These are phyloP conservation scores for Nycticebus coucang DNA, from an alignment of 2,113 vertebrate species.

Conservation along the genomic window DNA sequence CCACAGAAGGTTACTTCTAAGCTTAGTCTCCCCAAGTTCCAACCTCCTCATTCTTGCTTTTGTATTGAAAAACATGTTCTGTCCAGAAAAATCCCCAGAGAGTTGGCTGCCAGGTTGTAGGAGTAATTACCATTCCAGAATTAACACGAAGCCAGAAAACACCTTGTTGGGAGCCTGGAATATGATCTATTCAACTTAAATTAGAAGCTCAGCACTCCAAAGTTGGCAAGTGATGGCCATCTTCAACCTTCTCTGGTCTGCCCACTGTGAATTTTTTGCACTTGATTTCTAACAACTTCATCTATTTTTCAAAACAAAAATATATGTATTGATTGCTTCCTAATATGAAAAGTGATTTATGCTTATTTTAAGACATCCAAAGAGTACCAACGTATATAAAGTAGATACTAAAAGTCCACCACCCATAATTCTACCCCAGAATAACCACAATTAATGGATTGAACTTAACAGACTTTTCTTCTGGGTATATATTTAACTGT, in stretches of 20 bases:
- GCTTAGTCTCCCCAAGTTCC: slow-evolving; percentile 77
- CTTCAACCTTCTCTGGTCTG: slow-evolving; percentile 13
- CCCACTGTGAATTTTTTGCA: slow-evolving; percentile 1
- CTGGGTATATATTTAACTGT: background rate
- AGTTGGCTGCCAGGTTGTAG: slow-evolving; percentile 46
- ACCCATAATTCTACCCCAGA: slow-evolving; percentile 32
- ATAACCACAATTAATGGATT: slow-evolving; percentile 52
- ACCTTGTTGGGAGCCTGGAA: background rate
- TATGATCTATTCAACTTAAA: slow-evolving; percentile 54
- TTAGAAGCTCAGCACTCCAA: slow-evolving; percentile 33
- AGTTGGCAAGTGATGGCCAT: background rate
- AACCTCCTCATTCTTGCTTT: slow-evolving; percentile 62
- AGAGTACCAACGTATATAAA: slow-evolving; percentile 9
- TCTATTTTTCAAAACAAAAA: slow-evolving; percentile 67
- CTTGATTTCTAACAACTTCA: slow-evolving; percentile 41
- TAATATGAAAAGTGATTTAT: slow-evolving; percentile 60
- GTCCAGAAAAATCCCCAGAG: slow-evolving; percentile 78
- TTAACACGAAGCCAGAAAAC: slow-evolving; percentile 60
- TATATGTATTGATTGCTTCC: slow-evolving; percentile 63
- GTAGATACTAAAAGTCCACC: slow-evolving; percentile 49
- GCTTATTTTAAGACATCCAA: slow-evolving; percentile 55
- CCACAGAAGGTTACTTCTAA: slow-evolving; percentile 81
- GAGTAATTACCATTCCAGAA: slow-evolving; percentile 82
- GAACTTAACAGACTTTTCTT: background rate
- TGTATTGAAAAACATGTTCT: slow-evolving; percentile 46